phyloP scores from a whole-genome alignment of 2,888 invertebrate species.

The Drosophila limbata region DNA sequence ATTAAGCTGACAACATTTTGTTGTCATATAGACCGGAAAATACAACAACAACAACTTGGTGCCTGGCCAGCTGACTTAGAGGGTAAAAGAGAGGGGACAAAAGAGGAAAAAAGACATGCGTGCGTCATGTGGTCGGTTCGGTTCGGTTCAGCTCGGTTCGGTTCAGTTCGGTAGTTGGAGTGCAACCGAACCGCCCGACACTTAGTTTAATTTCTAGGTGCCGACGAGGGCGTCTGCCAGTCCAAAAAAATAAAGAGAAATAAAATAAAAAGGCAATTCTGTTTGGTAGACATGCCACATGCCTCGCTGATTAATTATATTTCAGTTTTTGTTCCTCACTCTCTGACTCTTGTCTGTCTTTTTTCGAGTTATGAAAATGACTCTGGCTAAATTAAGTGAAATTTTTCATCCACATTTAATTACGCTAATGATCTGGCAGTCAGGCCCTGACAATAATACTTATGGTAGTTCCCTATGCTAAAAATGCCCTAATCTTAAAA shows the following conservation, averaged over 20 bases:
- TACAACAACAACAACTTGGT: conserved; percentile 20
- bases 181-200: conserved; percentile 59
- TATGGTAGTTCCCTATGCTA: conserved; percentile 10
- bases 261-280: conserved; percentile 15
- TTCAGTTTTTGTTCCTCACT: conserved; percentile 37
- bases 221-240: conserved; percentile 57
- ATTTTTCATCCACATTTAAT: conserved; percentile 80
- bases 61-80: conserved; percentile 30
- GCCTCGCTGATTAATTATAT: conserved; percentile 78
- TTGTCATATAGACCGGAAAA: conserved; percentile 56
- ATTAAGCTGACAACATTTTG: conserved; percentile 80
- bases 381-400: conserved; percentile 67
- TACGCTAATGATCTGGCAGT: conserved; percentile 74
- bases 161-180: conserved; percentile 31
- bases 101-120: conserved; percentile 57
- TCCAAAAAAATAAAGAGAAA: conserved; percentile 13
- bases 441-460: conserved; percentile 36
- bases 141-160: conserved; percentile 42
- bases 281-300: conserved; percentile 66
- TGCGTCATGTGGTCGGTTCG: conserved; percentile 74
- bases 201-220: conserved; percentile 78
- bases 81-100: neutral
- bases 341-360: neutral
- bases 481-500: conserved; percentile 29
- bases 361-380: conserved; percentile 60